These are phyloP conservation scores for Nyctibius grandis DNA, from an alignment of 2,797 vertebrate species.

Conservation along the genomic window DNA sequence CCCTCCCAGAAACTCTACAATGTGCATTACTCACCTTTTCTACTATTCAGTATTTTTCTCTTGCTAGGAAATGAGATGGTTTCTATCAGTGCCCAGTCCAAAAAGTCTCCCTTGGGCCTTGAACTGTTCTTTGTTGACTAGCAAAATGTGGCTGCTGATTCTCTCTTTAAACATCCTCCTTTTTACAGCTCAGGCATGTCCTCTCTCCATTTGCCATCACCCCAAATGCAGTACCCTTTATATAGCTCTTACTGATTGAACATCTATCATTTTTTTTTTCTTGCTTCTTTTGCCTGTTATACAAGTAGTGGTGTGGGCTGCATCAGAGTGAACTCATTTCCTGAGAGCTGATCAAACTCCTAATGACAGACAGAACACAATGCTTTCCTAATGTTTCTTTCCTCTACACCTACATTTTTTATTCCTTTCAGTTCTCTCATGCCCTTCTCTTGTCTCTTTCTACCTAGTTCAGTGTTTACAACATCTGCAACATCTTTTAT, in stretches of 20 bases:
- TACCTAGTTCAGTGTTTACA: not conserved
- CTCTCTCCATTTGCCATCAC: not conserved
- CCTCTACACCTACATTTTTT: not conserved
- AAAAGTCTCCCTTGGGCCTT: not conserved
- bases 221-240: not conserved
- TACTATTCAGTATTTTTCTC: not conserved
- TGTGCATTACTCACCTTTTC: not conserved
- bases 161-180: not conserved
- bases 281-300: not conserved
- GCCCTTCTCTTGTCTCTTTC: not conserved
- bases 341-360: not conserved
- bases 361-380: not conserved
- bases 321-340: not conserved
- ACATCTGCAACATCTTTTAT: not conserved
- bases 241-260: not conserved
- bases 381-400: not conserved
- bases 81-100: not conserved
- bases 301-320: not conserved
- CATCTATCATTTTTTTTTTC: not conserved
- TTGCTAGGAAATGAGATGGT: not conserved
- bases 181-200: not conserved
- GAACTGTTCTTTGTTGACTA: not conserved
- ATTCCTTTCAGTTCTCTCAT: not conserved
- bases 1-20: not conserved
- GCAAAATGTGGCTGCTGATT: not conserved